phyloP scores from a whole-genome alignment of 1,140 invertebrate species.

The Pseudomyrmex flavicornis region DNA sequence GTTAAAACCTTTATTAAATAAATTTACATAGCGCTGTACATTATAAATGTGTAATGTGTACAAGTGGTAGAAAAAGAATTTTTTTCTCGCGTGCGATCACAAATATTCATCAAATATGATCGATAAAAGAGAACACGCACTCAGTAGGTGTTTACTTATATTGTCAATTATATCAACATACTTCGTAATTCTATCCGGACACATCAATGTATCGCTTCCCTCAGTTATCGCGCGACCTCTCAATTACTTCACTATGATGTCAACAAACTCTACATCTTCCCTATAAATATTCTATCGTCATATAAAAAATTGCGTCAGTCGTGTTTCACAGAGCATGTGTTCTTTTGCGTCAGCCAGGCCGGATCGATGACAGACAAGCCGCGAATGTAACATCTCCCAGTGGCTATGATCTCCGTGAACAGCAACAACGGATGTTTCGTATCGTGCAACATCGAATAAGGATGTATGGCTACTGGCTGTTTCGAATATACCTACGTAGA shows the following conservation, averaged over 20 bases:
- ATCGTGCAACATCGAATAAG: conserved; percentile 91
- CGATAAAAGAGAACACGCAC: neutral
- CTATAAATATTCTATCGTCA: conserved; percentile 33
- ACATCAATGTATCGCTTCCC: neutral
- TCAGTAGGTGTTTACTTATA: no score
- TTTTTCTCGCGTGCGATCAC: neutral
- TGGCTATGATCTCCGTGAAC: conserved; percentile 95
- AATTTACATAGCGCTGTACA: conserved; percentile 37
- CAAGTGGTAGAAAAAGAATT: conserved; percentile 23
- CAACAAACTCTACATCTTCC: conserved; percentile 40
- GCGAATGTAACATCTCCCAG: conserved; percentile 93
- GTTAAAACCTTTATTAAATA: conserved; percentile 42
- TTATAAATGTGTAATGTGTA: neutral
- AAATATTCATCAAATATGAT: conserved; percentile 22
- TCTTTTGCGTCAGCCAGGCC: conserved; percentile 88
- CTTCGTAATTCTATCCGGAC: neutral
- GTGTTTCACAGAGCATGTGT: conserved; percentile 28
- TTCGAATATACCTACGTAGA: conserved; percentile 86
- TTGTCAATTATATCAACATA: no score
- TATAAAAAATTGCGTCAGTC: conserved; percentile 57
- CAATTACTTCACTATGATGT: conserved; percentile 18
- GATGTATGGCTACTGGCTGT: conserved; percentile 92
- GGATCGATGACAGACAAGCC: conserved; percentile 90
- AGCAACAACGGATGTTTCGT: conserved; percentile 92
- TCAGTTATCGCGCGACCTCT: neutral